Evolutionary conservation across 92 coral and sea anemone genomes (phyloP), one percentile per base, ranked within the genome.

Genomic region (Umimayanthus kanabou): DNA sequence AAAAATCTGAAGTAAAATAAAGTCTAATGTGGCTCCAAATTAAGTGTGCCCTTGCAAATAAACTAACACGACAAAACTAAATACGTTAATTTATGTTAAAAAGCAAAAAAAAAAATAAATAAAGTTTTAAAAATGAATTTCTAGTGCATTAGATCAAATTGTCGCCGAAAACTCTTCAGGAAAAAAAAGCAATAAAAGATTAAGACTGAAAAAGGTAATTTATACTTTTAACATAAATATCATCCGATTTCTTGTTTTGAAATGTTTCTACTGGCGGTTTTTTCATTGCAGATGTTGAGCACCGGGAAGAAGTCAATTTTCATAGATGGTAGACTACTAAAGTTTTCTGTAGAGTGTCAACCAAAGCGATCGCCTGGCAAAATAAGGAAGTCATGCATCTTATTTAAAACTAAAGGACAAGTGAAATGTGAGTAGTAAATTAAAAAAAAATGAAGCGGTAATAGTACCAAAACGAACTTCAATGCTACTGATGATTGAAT

Each of bases 341-440:
- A 39, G 8, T 66, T 81, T 40, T 25, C 85, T 22, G 14, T 81
- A 39, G 75, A 81, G 37, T 81, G 85, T 40, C 85, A 76, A 66
- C 39, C 33, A 64, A 66, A 20, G 55, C 16, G 2, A 23, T 6
- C 58, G 8, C 1, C 39, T 26, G n/a, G 18, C 11, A 11, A 3
- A 14, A 16, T 13, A 66, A 66, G 75, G 57, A 20, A 66, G 40
- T 66, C 85, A 2, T 81, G 85, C 30, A 81, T 81, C 39, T 66
- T 81, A 76, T 81, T 81, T 42, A 81, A 81, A n/a, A 20, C 74
- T n/a, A 81, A 81, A 81, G 85, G 85, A 0, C 26, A n/a, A 65
- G 39, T 65, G 6, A 81, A 43, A 42, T 81, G 85, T 81, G 43
- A 81, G 85, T 81, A 22, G 2, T 81, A 25, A 11, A 11, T 1